These are phyloP conservation scores for Leptinotarsa defecta DNA, from an alignment of 1,140 invertebrate genomes.

Conservation along the genomic window DNA sequence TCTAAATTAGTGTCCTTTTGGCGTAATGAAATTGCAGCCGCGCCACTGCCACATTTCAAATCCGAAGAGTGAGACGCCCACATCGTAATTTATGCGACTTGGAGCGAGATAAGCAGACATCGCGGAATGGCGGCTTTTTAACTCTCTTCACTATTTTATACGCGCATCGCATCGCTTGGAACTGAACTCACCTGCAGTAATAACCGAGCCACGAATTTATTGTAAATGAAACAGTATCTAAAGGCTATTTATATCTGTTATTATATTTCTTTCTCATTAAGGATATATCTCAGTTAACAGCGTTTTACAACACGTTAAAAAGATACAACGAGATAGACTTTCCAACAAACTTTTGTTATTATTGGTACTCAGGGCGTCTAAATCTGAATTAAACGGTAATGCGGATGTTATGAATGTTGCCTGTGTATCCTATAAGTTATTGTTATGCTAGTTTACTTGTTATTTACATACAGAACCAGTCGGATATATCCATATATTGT, in stretches of 20 bases:
- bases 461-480: conserved; percentile 22
- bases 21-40: conserved; percentile 4
- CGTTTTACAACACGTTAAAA: conserved; percentile 26
- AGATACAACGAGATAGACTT: conserved; percentile 26
- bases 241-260: conserved; percentile 52
- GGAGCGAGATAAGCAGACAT: conserved; percentile 34
- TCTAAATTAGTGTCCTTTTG: conserved; percentile 8
- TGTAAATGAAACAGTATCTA: conserved; percentile 52
- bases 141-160: conserved; percentile 14
- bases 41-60: conserved; percentile 18
- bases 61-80: conserved; percentile 35
- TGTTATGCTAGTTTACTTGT: conserved; percentile 27
- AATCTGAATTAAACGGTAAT: conserved; percentile 30
- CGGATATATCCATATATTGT: conserved; percentile 24
- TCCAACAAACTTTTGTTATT: conserved; percentile 31
- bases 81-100: conserved; percentile 37
- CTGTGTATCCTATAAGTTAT: conserved; percentile 23
- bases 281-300: conserved; percentile 49
- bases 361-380: conserved; percentile 30
- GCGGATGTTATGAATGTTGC: conserved; percentile 23
- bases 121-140: conserved; percentile 34
- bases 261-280: conserved; percentile 52
- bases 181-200: conserved; percentile 46
- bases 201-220: conserved; percentile 49
- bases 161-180: conserved; percentile 24